These are phyloP conservation scores for Gibbula magus DNA, from an alignment of 2,888 invertebrate species.

Conservation along the genomic window DNA sequence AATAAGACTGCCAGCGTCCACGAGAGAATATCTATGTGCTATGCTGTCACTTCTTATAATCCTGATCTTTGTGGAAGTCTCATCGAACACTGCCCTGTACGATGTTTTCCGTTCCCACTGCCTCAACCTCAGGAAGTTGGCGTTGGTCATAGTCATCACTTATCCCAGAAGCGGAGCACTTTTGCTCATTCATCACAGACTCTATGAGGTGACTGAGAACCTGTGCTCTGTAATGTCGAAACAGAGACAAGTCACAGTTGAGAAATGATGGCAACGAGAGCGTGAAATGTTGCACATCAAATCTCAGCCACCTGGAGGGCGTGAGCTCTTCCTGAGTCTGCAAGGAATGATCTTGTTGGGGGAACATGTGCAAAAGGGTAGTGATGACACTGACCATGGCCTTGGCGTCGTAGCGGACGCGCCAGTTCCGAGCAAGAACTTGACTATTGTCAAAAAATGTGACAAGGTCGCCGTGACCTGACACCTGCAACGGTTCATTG, in stretches of 20 bases:
- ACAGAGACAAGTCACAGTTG: not conserved
- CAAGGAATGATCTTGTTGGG: no score
- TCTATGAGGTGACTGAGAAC: not conserved
- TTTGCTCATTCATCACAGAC: not conserved
- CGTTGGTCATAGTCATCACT: not conserved
- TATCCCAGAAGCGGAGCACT: not conserved
- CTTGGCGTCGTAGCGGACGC: slow-evolving; percentile 18
- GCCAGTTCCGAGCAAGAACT: slow-evolving; percentile 16
- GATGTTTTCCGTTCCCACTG: not conserved
- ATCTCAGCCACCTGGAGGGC: not conserved
- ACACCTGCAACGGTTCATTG: not conserved
- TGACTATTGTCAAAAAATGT: slow-evolving; percentile 32
- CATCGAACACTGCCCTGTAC: not conserved
- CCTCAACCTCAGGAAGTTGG: not conserved
- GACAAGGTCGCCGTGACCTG: not conserved
- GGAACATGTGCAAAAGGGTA: not conserved
- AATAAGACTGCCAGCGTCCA: not conserved
- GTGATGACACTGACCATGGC: slow-evolving; percentile 22
- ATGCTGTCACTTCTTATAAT: not conserved
- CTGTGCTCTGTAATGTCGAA: not conserved
- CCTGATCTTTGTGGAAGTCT: not conserved
- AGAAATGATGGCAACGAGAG: not conserved
- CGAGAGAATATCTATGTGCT: not conserved
- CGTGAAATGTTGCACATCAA: not conserved
- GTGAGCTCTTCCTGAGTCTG: not conserved